Evolutionary conservation across 2,797 vertebrate genomes (phyloP).

Genomic region (Myotis daubentonii): DNA sequence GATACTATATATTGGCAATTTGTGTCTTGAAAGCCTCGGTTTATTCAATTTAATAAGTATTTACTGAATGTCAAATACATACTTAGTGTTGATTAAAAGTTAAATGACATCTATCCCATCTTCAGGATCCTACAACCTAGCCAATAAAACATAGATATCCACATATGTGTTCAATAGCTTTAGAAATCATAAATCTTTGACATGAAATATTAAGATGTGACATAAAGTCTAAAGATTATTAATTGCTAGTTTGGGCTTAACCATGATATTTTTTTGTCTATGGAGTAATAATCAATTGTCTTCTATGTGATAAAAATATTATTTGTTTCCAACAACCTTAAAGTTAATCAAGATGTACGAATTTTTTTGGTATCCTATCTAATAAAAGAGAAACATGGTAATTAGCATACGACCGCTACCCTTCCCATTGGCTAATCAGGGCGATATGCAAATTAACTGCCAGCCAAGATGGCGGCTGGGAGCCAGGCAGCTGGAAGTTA

Average conservation of each 20-base stretch:
- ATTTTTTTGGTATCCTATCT: not conserved
- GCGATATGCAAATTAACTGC: no score
- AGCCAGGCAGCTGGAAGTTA: no score
- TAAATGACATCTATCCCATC: not conserved
- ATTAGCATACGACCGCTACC: no score
- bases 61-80: not conserved
- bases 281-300: not conserved
- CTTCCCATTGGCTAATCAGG: no score
- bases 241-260: not conserved
- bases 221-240: not conserved
- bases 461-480: no score
- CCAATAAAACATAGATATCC: not conserved
- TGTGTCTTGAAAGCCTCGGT: not conserved
- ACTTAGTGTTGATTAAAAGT: slow-evolving; percentile 22
- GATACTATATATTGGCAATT: not conserved
- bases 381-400: no score
- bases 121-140: not conserved
- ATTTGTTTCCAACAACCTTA: slow-evolving; percentile 31
- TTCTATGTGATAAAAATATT: slow-evolving; percentile 5
- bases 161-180: not conserved
- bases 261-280: not conserved
- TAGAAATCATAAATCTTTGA: slow-evolving; percentile 20
- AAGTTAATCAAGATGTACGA: not conserved
- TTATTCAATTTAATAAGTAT: slow-evolving; percentile 53
- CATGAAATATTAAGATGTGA: not conserved